These are phyloP conservation scores for Diarsia rubi DNA, from an alignment of 2,888 invertebrate species.

Conservation along the genomic window DNA sequence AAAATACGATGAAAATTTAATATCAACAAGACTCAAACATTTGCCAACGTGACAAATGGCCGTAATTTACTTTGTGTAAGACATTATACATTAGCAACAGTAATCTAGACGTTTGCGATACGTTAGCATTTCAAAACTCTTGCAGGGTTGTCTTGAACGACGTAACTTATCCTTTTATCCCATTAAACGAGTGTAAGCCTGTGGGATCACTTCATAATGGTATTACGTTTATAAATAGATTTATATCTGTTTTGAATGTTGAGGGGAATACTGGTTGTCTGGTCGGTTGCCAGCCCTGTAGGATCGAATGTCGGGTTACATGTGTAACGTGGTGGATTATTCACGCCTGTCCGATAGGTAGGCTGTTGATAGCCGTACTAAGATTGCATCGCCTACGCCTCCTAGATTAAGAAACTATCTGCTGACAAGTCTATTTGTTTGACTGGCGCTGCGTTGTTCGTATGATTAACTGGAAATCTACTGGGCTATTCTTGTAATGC, in stretches of 20 bases:
- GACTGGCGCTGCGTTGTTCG: slow-evolving; percentile 60
- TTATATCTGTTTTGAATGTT: slow-evolving; percentile 49
- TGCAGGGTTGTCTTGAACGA: slow-evolving; percentile 42
- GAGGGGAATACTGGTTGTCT: slow-evolving; percentile 35
- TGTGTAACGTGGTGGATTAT: slow-evolving; percentile 75
- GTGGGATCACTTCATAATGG: slow-evolving; percentile 45
- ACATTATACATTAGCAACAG: slow-evolving; percentile 46
- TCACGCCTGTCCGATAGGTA: slow-evolving; percentile 72
- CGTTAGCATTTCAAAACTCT: slow-evolving; percentile 48
- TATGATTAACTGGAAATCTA: slow-evolving; percentile 54
- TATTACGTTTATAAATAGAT: slow-evolving; percentile 57
- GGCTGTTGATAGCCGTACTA: slow-evolving; percentile 74
- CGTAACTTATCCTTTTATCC: slow-evolving; percentile 53
- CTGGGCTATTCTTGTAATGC: slow-evolving; percentile 17
- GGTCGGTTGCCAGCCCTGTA: slow-evolving; percentile 56
- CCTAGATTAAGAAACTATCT: slow-evolving; percentile 74
- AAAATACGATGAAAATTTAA: slow-evolving; percentile 36
- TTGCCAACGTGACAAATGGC: slow-evolving; percentile 51
- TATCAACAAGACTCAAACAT: slow-evolving; percentile 28
- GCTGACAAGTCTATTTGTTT: slow-evolving; percentile 82
- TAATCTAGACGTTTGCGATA: slow-evolving; percentile 53
- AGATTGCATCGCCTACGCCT: slow-evolving; percentile 82
- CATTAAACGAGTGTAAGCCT: slow-evolving; percentile 43
- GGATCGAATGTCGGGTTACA: slow-evolving; percentile 69
- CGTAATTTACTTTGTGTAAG: slow-evolving; percentile 55